A percentile compares a stretch with the other conserved stretches of the same genome.
phyloP scores from a whole-genome alignment of 2,113 vertebrate genomes.

The Sebastes schlegelii region DNA sequence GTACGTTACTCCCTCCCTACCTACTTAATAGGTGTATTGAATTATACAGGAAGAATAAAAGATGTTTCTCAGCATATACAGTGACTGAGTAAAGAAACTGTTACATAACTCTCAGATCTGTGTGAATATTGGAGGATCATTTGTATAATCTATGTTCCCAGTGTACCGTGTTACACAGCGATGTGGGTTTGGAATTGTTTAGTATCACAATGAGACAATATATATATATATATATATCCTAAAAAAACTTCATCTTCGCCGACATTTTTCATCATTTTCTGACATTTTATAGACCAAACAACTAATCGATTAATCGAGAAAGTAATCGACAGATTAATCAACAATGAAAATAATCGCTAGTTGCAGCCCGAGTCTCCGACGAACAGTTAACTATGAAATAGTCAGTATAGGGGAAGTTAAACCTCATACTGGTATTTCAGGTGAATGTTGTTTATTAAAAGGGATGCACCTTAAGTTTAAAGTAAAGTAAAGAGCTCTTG shows the following conservation, averaged over 20 bases:
- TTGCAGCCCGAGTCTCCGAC: neutral
- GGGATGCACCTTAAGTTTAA: neutral
- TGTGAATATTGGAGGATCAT: neutral
- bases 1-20: constrained; percentile 50
- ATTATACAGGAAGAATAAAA: constrained; percentile 15
- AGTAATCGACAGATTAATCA: no score
- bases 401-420: neutral
- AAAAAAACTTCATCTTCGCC: no score
- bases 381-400: neutral
- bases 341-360: no score
- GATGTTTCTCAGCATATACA: constrained; percentile 54
- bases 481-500: neutral
- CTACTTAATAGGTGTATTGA: constrained; percentile 40
- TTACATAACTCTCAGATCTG: constrained; percentile 9
- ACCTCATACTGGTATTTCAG: neutral
- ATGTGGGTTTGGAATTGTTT: neutral
- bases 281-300: no score
- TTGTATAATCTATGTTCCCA: neutral
- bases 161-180: neutral
- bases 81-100: constrained; percentile 24
- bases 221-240: no score
- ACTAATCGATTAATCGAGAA: no score
- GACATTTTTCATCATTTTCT: no score
- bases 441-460: neutral
- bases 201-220: neutral